Evolutionary conservation across 1,140 invertebrate genomes (phyloP).

Genomic region (Lepidotrigona ventralis): DNA sequence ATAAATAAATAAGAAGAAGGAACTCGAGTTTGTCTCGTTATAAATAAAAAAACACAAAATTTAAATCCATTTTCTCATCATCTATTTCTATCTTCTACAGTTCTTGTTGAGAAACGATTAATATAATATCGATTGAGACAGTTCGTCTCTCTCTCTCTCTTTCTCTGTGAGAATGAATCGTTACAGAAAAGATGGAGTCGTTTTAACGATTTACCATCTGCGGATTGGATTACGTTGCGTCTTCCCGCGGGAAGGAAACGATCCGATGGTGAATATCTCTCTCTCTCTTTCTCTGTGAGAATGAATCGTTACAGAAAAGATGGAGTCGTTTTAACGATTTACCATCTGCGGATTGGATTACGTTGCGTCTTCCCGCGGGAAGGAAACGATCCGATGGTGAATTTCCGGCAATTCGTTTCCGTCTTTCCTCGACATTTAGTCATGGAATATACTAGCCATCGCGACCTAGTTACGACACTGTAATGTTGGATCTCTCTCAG

Average conservation of each 20-base stretch:
- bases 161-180: background rate
- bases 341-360: constrained; percentile 57
- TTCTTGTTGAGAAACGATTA: background rate
- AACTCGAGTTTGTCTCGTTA: too few species aligned
- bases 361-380: constrained; percentile 27
- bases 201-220: constrained; percentile 54
- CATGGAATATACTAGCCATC: constrained; percentile 39
- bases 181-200: constrained; percentile 18
- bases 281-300: too few species aligned
- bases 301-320: constrained; percentile 3
- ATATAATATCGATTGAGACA: background rate
- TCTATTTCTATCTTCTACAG: background rate
- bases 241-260: constrained; percentile 28
- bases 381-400: constrained; percentile 47
- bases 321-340: constrained; percentile 52
- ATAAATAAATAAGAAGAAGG: background rate
- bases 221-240: constrained; percentile 56
- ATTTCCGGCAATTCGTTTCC: constrained; percentile 56
- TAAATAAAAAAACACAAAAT: too few species aligned
- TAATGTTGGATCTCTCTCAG: constrained; percentile 47
- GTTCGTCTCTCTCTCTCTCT: background rate
- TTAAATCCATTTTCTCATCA: too few species aligned
- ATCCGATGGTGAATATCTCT: constrained; percentile 43
- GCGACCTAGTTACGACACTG: constrained; percentile 22
- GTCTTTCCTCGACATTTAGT: constrained; percentile 35